A percentile compares a stretch with the other conserved stretches of the same genome.
Evolutionary conservation across 2,888 invertebrate species (phyloP).

Genomic region (Tortricodes alternella): DNA sequence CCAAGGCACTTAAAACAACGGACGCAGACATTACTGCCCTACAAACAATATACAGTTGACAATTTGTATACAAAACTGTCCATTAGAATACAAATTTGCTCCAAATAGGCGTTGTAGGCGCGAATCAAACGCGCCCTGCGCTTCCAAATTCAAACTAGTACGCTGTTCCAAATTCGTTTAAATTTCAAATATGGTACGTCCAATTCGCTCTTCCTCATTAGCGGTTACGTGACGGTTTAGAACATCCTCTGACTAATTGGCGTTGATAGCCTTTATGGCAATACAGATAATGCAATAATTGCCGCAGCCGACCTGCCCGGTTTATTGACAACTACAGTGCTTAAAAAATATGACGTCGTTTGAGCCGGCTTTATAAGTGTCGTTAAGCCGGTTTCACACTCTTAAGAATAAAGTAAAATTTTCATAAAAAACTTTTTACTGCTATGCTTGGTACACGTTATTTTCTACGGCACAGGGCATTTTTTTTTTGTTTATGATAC

Average conservation of each 20-base stretch:
- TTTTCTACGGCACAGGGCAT: neutral
- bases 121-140: neutral
- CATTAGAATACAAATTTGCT: slow-evolving; percentile 14
- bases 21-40: slow-evolving; percentile 5
- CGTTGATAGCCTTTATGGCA: slow-evolving; percentile 30
- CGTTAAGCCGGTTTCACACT: slow-evolving; percentile 12
- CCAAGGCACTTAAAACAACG: neutral
- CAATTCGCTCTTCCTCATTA: slow-evolving; percentile 81
- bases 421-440: slow-evolving; percentile 8
- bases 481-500: slow-evolving; percentile 15
- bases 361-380: slow-evolving; percentile 6
- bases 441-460: slow-evolving; percentile 1
- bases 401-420: slow-evolving; percentile 1
- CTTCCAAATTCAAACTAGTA: slow-evolving; percentile 26
- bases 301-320: slow-evolving; percentile 51
- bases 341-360: slow-evolving; percentile 19
- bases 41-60: slow-evolving; percentile 8
- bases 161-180: slow-evolving; percentile 43
- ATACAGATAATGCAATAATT: slow-evolving; percentile 42
- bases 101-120: slow-evolving; percentile 5
- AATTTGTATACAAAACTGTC: slow-evolving; percentile 17
- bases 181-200: slow-evolving; percentile 55
- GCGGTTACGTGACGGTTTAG: slow-evolving; percentile 61
- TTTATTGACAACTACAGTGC: slow-evolving; percentile 21
- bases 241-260: slow-evolving; percentile 59